Percentiles rank a stretch among this genome's conserved stretches.
Conservation (phyloP, 1,140 invertebrate species). For the Drosophila mayri region DNA sequence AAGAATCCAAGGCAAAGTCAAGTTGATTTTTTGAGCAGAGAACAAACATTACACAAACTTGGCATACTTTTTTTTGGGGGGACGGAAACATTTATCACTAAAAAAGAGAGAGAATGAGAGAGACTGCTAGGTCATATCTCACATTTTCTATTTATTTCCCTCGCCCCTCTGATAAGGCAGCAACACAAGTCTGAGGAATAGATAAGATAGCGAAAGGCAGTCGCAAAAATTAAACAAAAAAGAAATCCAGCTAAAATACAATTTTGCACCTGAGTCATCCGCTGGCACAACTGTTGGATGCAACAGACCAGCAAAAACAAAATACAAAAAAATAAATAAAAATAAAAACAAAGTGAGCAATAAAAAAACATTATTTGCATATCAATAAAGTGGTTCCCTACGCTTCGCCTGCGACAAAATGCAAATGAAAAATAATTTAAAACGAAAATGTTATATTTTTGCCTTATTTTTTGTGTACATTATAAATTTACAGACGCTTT, state of each 20-base stretch:
- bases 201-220: constrained; percentile 44
- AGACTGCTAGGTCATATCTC: constrained; percentile 28
- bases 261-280: constrained; percentile 24
- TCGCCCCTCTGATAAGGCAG: constrained; percentile 26
- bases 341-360: constrained; percentile 22
- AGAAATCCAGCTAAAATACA: constrained; percentile 31
- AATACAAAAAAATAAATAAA: neutral
- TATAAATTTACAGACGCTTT: constrained; percentile 1
- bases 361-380: constrained; percentile 51
- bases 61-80: constrained; percentile 14
- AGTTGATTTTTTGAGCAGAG: constrained; percentile 19
- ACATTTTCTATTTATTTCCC: constrained; percentile 28
- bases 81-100: constrained; percentile 19
- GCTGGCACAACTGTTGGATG: constrained; percentile 41
- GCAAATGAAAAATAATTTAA: constrained; percentile 42
- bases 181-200: constrained; percentile 21
- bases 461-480: constrained; percentile 9
- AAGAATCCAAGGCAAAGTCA: constrained; percentile 29
- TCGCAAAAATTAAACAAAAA: constrained; percentile 23
- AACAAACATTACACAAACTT: constrained; percentile 43
- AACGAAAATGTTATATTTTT: constrained; percentile 28
- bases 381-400: constrained; percentile 42
- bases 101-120: neutral
- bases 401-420: constrained; percentile 34
- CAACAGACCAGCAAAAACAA: constrained; percentile 29